Conservation (phyloP, 2,113 vertebrate genomes). For the Salvelinus namaycush region DNA sequence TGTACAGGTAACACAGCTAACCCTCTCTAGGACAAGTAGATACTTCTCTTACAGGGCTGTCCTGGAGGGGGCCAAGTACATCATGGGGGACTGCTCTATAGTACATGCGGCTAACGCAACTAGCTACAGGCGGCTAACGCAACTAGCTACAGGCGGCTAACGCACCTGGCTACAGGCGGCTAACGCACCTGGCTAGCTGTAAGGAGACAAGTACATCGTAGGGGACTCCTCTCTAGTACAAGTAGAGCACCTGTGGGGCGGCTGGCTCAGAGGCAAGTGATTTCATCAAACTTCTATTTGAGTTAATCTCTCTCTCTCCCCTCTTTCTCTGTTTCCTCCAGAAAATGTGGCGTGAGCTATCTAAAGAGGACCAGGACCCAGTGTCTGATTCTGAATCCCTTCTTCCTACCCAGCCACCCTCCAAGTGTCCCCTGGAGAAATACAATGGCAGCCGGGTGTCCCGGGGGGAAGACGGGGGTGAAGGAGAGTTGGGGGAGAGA, state of each 20-base stretch:
- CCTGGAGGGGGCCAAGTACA: too few relatives aligned
- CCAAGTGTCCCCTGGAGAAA: constrained; percentile 70
- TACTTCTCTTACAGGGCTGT: too few relatives aligned
- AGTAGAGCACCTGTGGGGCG: not conserved
- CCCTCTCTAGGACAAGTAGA: not conserved
- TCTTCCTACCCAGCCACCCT: constrained; percentile 49
- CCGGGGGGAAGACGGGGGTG: constrained; percentile 68
- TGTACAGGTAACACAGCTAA: constrained; percentile 74
- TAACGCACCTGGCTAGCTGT: constrained; percentile 59
- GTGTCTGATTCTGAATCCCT: constrained; percentile 69
- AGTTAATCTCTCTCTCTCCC: not conserved
- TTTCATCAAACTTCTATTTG: not conserved
- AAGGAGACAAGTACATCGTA: constrained; percentile 89
- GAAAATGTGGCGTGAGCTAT: constrained; percentile 86
- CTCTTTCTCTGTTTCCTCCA: constrained; percentile 37
- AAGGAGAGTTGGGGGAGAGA: constrained; percentile 70
- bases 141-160: too few relatives aligned
- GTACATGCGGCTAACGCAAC: too few relatives aligned
- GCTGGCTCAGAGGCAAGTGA: not conserved
- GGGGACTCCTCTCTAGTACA: constrained; percentile 73
- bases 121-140: too few relatives aligned
- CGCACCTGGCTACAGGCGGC: too few relatives aligned
- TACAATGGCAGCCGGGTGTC: constrained; percentile 77
- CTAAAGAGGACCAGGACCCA: constrained; percentile 84
- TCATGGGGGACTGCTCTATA: too few relatives aligned